Conservation (phyloP, 2,888 invertebrate genomes). For the Cecidostiba fungosa region DNA sequence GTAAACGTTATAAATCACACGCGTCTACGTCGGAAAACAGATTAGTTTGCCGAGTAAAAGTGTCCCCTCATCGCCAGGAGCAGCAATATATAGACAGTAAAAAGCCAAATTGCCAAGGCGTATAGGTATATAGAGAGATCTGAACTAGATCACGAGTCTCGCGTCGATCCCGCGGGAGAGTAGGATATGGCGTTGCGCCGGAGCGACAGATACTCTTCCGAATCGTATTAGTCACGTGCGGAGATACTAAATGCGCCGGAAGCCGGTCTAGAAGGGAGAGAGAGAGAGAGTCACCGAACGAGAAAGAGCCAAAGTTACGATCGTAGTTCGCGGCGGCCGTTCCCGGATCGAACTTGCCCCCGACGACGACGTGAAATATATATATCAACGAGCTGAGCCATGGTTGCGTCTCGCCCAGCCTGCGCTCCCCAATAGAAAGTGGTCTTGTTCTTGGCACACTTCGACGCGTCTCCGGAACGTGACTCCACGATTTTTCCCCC, state of each 20-base stretch:
- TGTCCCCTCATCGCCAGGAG: background rate
- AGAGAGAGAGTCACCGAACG: background rate
- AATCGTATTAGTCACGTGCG: slow-evolving; percentile 67
- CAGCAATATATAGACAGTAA: background rate
- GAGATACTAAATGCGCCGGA: slow-evolving; percentile 63
- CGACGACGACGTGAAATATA: slow-evolving; percentile 34
- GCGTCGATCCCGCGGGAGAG: slow-evolving; percentile 58
- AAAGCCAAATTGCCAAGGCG: slow-evolving; percentile 5
- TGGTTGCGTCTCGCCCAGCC: background rate
- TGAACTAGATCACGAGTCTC: background rate
- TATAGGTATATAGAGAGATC: background rate
- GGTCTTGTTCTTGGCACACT: slow-evolving; percentile 57
- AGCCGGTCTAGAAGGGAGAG: slow-evolving; percentile 7
- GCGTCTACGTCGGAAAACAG: background rate
- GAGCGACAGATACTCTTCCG: slow-evolving; percentile 52
- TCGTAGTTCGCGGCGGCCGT: slow-evolving; percentile 33
- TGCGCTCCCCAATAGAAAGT: slow-evolving; percentile 23
- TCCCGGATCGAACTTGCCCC: slow-evolving; percentile 44
- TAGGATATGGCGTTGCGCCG: background rate
- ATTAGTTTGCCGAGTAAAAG: background rate
- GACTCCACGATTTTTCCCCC: slow-evolving; percentile 40
- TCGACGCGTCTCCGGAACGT: slow-evolving; percentile 21
- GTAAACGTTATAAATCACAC: background rate
- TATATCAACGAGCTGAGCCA: slow-evolving; percentile 1
- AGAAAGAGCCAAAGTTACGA: slow-evolving; percentile 43